Percentiles rank a stretch among this genome's conserved stretches.
Conservation (phyloP, 1,140 invertebrate genomes). For the Eurosta solidaginis region DNA sequence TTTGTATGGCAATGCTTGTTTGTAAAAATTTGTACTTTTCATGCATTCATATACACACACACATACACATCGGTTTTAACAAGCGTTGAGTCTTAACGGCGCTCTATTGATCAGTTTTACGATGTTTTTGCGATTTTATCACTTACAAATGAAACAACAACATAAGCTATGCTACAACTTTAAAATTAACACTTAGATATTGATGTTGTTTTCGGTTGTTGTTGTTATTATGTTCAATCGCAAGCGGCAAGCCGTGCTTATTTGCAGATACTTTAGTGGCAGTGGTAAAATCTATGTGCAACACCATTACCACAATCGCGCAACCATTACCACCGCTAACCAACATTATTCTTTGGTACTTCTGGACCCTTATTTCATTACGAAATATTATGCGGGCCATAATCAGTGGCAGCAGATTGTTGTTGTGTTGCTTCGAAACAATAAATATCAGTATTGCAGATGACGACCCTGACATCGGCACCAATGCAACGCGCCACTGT, state of each 20-base stretch:
- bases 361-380: slow-evolving; percentile 8
- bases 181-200: background rate
- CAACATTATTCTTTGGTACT: background rate
- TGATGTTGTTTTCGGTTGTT: background rate
- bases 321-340: background rate
- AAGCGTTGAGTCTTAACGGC: background rate
- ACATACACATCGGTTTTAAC: background rate
- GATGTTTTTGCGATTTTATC: background rate
- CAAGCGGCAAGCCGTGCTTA: background rate
- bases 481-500: background rate
- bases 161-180: background rate
- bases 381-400: background rate
- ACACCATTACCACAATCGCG: background rate
- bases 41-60: background rate
- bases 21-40: too few relatives aligned
- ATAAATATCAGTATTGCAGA: background rate
- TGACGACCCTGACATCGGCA: slow-evolving; percentile 7
- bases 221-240: too few relatives aligned
- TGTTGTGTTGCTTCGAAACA: background rate
- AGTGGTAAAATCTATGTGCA: background rate
- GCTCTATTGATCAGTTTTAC: background rate
- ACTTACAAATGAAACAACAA: background rate
- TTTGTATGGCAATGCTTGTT: too few relatives aligned
- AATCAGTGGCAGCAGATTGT: background rate
- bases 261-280: background rate